Conservation (phyloP, 2,113 vertebrate species). For the Oostethus manadensis region DNA sequence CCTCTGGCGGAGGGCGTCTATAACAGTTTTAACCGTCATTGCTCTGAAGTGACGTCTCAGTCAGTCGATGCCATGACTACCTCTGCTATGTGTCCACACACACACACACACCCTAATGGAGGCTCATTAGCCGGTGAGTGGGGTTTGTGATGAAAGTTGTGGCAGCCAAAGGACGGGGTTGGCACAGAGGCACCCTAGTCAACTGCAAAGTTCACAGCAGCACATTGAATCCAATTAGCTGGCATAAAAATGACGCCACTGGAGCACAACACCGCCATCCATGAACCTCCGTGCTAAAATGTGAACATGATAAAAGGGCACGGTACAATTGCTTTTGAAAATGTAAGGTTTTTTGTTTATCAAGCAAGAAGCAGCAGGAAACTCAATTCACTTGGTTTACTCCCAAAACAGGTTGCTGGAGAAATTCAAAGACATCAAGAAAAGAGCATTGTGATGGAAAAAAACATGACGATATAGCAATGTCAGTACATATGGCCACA, state of each 20-base stretch:
- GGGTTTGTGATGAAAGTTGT: constrained; percentile 32
- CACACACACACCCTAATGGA: constrained; percentile 18
- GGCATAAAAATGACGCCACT: constrained; percentile 40
- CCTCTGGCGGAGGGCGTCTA: neutral
- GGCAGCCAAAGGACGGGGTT: constrained; percentile 37
- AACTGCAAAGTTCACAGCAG: constrained; percentile 41
- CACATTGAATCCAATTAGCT: constrained; percentile 51
- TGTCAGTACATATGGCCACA: too few species aligned
- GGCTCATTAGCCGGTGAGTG: constrained; percentile 49
- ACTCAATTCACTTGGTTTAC: too few species aligned
- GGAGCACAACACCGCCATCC: constrained; percentile 9
- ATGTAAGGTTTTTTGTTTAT: too few species aligned
- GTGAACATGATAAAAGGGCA: too few species aligned
- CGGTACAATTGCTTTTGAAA: too few species aligned
- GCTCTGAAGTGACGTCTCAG: constrained; percentile 18
- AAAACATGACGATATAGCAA: too few species aligned
- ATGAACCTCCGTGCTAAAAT: too few species aligned
- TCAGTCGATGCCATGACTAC: constrained; percentile 34
- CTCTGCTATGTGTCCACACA: constrained; percentile 17
- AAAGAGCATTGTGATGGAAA: too few species aligned
- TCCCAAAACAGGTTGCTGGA: too few species aligned
- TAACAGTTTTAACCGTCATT: constrained; percentile 18
- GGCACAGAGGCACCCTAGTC: constrained; percentile 48
- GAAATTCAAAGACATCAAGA: too few species aligned
- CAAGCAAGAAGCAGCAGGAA: too few species aligned